Conservation (phyloP, 2,113 vertebrate species). For the Elgaria multicarinata region DNA sequence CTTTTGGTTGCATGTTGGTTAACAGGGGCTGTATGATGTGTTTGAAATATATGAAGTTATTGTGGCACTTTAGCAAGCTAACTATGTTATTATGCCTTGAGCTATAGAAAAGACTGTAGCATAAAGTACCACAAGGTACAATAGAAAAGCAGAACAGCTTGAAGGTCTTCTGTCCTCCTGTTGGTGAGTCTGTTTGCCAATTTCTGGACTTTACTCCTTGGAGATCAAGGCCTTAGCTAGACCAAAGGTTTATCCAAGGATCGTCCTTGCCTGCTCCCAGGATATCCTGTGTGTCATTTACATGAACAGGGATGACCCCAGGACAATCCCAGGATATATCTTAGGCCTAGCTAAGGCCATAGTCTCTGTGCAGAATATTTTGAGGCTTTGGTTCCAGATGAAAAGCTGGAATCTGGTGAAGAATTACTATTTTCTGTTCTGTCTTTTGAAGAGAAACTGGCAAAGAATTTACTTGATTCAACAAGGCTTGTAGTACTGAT, state of each 20-base stretch:
- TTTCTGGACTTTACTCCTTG: not conserved
- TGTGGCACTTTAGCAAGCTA: not conserved
- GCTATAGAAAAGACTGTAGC: too few species aligned
- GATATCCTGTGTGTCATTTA: too few species aligned
- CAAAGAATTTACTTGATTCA: not conserved
- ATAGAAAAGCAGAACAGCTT: not conserved
- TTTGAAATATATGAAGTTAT: not conserved
- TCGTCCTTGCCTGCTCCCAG: too few species aligned
- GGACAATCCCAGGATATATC: too few species aligned
- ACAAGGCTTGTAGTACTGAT: not conserved
- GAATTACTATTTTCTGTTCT: not conserved
- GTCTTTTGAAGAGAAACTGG: not conserved
- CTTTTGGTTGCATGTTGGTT: not conserved
- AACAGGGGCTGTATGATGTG: not conserved
- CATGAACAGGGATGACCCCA: too few species aligned
- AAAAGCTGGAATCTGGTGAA: not conserved
- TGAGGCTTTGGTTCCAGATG: not conserved
- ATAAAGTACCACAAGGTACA: not conserved
- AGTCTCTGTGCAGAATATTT: not conserved
- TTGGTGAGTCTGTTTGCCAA: not conserved
- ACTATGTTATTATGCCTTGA: not conserved
- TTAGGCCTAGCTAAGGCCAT: too few species aligned
- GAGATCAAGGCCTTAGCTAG: too few species aligned
- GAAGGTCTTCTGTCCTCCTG: not conserved
- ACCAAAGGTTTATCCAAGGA: too few species aligned